Percentiles rank a stretch among this genome's conserved stretches.
Evolutionary conservation across 2,888 invertebrate species (phyloP).

Genomic region (Synergus umbraculus): DNA sequence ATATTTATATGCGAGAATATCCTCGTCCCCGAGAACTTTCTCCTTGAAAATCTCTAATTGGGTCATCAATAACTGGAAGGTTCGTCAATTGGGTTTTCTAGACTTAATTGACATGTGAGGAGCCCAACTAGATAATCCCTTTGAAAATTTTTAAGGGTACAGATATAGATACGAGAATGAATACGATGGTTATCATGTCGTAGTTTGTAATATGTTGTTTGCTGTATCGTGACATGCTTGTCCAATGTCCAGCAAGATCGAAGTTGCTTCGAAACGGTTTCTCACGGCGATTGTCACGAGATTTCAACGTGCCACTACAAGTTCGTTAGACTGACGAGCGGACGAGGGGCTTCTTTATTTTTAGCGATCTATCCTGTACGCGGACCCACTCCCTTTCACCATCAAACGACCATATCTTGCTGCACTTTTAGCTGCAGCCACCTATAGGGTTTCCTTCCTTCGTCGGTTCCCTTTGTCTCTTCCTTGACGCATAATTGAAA

Average conservation of each 20-base stretch:
- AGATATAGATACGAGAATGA: background rate
- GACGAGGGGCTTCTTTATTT: constrained; percentile 41
- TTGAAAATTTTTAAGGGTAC: background rate
- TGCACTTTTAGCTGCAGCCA: constrained; percentile 21
- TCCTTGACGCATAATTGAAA: constrained; percentile 32
- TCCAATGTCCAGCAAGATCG: background rate
- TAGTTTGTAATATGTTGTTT: constrained; percentile 14
- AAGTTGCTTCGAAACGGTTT: constrained; percentile 15
- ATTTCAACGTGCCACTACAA: constrained; percentile 9
- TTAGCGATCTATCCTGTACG: constrained; percentile 27
- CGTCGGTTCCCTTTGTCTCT: constrained; percentile 35
- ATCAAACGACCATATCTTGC: constrained; percentile 24
- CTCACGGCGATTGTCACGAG: constrained; percentile 34
- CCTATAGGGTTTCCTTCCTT: constrained; percentile 36
- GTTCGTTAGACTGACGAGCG: constrained; percentile 35
- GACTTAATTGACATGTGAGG: constrained; percentile 22
- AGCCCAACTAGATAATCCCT: background rate
- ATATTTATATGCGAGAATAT: too few relatives aligned
- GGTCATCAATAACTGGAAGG: constrained; percentile 15
- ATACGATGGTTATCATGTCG: background rate
- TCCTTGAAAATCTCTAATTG: background rate
- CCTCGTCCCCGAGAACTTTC: too few relatives aligned
- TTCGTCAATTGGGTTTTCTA: background rate
- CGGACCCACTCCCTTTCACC: constrained; percentile 32
- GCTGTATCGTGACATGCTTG: background rate